Percentiles rank a stretch among this genome's conserved stretches.
Conservation (phyloP, 2,113 vertebrate species). For the Cepphus grylle region DNA sequence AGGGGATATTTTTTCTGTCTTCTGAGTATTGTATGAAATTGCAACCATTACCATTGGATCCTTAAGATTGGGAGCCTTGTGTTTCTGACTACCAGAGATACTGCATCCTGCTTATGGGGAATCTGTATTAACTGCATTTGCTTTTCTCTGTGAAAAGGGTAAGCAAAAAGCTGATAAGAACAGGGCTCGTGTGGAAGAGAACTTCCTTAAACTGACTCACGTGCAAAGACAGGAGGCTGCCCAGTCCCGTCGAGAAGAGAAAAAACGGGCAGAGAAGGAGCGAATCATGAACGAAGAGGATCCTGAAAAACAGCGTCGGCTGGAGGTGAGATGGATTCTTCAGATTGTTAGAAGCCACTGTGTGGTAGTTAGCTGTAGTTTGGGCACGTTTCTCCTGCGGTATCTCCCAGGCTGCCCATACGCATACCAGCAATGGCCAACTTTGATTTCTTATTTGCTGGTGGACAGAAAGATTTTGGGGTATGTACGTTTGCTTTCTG, state of each 20-base stretch:
- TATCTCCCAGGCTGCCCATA: background rate
- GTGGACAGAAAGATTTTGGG: background rate
- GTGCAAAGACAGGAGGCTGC: conserved; percentile 96
- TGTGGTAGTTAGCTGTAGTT: too few relatives aligned
- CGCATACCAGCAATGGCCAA: rapidly evolving
- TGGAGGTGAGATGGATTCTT: conserved; percentile 79
- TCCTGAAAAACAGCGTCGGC: conserved; percentile 92
- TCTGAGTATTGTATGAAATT: background rate
- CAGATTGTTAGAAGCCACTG: background rate
- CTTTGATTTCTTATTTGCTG: background rate
- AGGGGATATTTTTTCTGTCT: background rate
- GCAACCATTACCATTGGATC: background rate
- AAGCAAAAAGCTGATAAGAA: conserved; percentile 97
- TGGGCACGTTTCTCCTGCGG: rapidly evolving
- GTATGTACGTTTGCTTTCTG: background rate
- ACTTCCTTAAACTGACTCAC: conserved; percentile 96
- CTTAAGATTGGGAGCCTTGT: background rate
- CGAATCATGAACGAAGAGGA: conserved; percentile 99
- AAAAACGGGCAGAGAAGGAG: conserved; percentile 96
- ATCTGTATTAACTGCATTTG: background rate
- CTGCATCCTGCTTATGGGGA: background rate
- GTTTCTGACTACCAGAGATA: background rate
- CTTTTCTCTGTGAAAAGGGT: conserved; percentile 75
- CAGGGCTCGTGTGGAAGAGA: conserved; percentile 94
- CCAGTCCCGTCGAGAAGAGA: conserved; percentile 93